Conservation (phyloP, 2,113 vertebrate genomes). For the Amazona vittata region DNA sequence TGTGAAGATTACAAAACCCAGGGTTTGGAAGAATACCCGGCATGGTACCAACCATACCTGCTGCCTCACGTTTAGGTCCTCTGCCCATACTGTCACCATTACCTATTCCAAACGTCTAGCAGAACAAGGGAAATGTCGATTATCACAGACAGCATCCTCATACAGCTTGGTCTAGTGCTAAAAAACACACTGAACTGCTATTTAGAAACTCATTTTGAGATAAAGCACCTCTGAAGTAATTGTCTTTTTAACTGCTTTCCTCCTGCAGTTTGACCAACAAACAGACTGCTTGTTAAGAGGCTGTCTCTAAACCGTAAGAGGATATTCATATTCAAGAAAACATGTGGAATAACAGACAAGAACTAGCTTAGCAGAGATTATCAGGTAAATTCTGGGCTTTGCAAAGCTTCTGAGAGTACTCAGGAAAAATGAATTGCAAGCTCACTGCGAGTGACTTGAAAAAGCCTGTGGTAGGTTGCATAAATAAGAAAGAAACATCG, state of each 20-base stretch:
- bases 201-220: constrained; percentile 1
- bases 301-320: background rate
- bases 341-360: background rate
- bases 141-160: background rate
- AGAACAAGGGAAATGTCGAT: background rate
- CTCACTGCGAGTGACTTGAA: background rate
- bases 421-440: background rate
- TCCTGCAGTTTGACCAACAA: constrained; percentile 27
- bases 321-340: background rate
- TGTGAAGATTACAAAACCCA: background rate
- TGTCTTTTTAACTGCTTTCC: constrained; percentile 11
- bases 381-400: background rate
- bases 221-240: constrained; percentile 13
- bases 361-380: background rate
- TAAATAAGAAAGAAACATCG: background rate
- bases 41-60: background rate
- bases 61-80: background rate
- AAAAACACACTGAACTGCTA: background rate
- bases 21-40: background rate
- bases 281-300: background rate
- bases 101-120: background rate
- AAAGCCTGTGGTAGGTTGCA: background rate
- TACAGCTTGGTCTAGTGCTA: background rate
- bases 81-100: background rate
- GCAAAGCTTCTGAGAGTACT: background rate